Percentiles rank a stretch among this genome's conserved stretches.
Conservation (phyloP, 2,888 invertebrate genomes). For the Cerceris ruficornis region DNA sequence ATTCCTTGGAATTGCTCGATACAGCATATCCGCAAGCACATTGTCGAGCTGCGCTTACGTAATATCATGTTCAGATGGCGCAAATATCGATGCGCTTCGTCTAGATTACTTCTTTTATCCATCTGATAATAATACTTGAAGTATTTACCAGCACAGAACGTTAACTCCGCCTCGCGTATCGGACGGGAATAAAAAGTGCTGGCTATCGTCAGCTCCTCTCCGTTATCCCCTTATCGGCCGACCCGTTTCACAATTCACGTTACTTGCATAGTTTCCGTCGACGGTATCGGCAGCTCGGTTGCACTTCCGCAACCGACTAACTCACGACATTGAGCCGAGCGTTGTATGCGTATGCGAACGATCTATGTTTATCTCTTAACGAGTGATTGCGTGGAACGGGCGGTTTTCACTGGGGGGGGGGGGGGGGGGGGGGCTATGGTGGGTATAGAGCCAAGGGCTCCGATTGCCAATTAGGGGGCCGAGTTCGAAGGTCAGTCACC, state of each 20-base stretch:
- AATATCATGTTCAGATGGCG: conserved; percentile 21
- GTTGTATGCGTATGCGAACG: background rate
- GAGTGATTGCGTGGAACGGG: too few relatives aligned
- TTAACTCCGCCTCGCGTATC: background rate
- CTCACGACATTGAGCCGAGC: background rate
- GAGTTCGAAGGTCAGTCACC: too few relatives aligned
- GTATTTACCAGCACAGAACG: background rate
- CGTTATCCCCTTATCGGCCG: conserved; percentile 21
- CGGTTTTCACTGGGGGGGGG: too few relatives aligned
- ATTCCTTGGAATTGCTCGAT: background rate
- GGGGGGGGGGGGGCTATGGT: too few relatives aligned
- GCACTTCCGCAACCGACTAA: conserved; percentile 28
- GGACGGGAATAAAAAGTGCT: conserved; percentile 14
- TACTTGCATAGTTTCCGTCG: conserved; percentile 16
- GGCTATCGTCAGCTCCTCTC: conserved; percentile 18
- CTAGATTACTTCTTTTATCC: conserved; percentile 26
- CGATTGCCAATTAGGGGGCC: too few relatives aligned
- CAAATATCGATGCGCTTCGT: conserved; percentile 14
- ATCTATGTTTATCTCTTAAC: background rate
- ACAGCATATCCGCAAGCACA: background rate
- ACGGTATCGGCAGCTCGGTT: background rate
- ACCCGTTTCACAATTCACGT: conserved; percentile 38
- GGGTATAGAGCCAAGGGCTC: too few relatives aligned
- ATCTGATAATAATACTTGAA: conserved; percentile 5
- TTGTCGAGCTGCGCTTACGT: conserved; percentile 14